A percentile compares a stretch with the other conserved stretches of the same genome.
phyloP scores from a whole-genome alignment of 2,888 invertebrate species.

The Ligdia adustata region DNA sequence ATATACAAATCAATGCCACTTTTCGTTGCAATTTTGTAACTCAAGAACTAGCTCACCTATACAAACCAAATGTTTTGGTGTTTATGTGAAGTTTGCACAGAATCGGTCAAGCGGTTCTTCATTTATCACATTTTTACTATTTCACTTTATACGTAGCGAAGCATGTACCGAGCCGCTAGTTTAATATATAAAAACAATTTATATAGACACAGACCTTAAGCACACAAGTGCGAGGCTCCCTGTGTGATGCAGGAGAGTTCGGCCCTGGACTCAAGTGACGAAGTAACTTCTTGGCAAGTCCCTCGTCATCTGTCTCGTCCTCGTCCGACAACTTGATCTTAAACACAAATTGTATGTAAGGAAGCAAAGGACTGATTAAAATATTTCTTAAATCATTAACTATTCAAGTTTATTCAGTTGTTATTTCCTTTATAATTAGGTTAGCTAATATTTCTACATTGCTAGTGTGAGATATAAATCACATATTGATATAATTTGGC shows the following conservation, averaged over 20 bases:
- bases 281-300: slow-evolving; percentile 62
- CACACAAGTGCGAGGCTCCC: slow-evolving; percentile 92
- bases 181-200: too few species aligned
- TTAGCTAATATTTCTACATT: too few species aligned
- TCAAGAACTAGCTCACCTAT: too few species aligned
- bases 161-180: too few species aligned
- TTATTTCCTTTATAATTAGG: neutral
- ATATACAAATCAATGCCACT: too few species aligned
- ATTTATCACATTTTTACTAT: too few species aligned
- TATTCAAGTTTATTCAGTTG: neutral
- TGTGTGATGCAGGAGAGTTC: slow-evolving; percentile 84
- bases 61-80: too few species aligned
- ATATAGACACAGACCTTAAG: slow-evolving; percentile 85
- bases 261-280: slow-evolving; percentile 70
- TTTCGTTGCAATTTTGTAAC: too few species aligned
- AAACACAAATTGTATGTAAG: slow-evolving; percentile 14
- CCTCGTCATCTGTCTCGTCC: slow-evolving; percentile 77
- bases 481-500: neutral
- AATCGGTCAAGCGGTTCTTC: too few species aligned
- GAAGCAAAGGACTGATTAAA: slow-evolving; percentile 5
- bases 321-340: slow-evolving; percentile 64
- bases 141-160: too few species aligned
- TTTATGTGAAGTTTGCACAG: too few species aligned
- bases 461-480: too few species aligned
- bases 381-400: neutral